A percentile compares a stretch with the other conserved stretches of the same genome.
phyloP scores from a whole-genome alignment of 2,113 vertebrate species.

The Falcunculus frontatus region DNA sequence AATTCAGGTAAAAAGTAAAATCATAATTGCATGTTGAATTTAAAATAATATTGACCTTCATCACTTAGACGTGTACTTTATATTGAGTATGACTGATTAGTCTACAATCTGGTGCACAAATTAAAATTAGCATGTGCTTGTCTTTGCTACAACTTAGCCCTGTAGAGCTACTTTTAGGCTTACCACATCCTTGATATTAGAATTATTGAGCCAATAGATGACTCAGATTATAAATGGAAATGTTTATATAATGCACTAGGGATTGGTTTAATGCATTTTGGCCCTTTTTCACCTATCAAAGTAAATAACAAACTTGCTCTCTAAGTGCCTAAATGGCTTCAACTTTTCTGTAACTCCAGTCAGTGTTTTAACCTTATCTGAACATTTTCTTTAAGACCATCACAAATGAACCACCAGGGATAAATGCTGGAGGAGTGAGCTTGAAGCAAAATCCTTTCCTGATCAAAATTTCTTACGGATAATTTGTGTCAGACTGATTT shows the following conservation, averaged over 20 bases:
- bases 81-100: background rate
- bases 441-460: constrained; percentile 32
- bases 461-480: constrained; percentile 24
- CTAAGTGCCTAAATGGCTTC: background rate
- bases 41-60: background rate
- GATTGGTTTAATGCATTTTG: background rate
- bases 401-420: constrained; percentile 7
- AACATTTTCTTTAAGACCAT: constrained; percentile 21
- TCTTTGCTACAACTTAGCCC: background rate
- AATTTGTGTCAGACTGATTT: constrained; percentile 48
- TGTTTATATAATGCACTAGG: background rate
- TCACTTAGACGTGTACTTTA: accelerated
- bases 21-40: background rate
- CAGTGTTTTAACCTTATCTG: constrained; percentile 19
- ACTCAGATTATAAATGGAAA: background rate
- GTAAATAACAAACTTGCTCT: background rate
- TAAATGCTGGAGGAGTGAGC: background rate
- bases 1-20: background rate
- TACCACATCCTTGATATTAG: background rate
- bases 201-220: background rate
- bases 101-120: background rate
- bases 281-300: background rate
- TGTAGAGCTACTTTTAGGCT: background rate
- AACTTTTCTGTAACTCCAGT: background rate
- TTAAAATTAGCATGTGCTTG: background rate